Percentiles rank a stretch among this genome's conserved stretches.
These are phyloP conservation scores for Eupsilia transversa DNA, from an alignment of 2,888 invertebrate species.

Conservation along the genomic window DNA sequence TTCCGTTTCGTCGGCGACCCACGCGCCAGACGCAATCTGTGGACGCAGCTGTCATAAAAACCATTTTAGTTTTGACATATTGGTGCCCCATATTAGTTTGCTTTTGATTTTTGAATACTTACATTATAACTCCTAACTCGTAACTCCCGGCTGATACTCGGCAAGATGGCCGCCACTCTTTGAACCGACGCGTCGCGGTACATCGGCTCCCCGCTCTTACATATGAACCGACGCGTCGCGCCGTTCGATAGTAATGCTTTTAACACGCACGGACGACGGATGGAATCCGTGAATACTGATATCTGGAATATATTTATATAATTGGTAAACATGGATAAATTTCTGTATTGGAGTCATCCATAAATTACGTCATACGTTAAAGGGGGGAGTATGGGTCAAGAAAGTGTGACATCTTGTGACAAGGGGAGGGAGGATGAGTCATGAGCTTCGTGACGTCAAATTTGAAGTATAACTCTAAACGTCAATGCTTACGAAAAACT, in stretches of 20 bases:
- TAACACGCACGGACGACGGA: conserved; percentile 76
- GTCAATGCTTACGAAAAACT: background rate
- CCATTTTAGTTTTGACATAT: too few species aligned
- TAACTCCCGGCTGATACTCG: background rate
- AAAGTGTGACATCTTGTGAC: background rate
- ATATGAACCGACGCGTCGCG: conserved; percentile 66
- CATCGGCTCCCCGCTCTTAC: conserved; percentile 78
- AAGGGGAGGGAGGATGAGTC: background rate
- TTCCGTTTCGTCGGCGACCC: too few species aligned
- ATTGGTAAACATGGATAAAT: too few species aligned
- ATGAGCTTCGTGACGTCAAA: background rate
- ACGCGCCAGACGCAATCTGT: too few species aligned
- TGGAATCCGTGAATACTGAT: conserved; percentile 74
- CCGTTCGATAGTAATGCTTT: conserved; percentile 72
- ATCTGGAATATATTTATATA: conserved; percentile 74
- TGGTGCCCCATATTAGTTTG: too few species aligned
- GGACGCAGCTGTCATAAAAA: too few species aligned
- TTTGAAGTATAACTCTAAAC: background rate
- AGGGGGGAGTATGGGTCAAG: background rate
- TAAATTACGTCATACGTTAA: too few species aligned
- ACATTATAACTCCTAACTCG: conserved; percentile 62
- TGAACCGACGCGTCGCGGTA: conserved; percentile 72
- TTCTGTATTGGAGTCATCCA: background rate
- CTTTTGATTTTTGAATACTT: conserved; percentile 36
- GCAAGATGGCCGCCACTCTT: conserved; percentile 44